Base-by-base conservation (phyloP, 2,113 vertebrate genomes). In the Anser cygnoides region DNA sequence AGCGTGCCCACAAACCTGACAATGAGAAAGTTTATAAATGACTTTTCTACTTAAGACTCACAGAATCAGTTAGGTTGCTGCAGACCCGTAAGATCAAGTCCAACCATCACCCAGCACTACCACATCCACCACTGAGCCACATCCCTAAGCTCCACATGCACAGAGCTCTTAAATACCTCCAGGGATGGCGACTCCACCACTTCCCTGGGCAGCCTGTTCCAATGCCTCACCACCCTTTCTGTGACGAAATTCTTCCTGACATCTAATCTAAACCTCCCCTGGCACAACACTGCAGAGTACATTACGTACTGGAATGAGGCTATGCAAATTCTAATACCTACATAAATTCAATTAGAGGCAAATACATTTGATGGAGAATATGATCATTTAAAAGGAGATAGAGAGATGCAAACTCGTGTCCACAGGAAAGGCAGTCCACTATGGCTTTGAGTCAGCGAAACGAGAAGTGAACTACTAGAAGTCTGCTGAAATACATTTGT, bases 1-100 rank as follows among this genome's bases (percentile, higher is more conserved):
- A 99, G 92, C 1, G 99, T 99, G 75, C 98, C 98, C 96, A 99
- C 96, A 97, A 99, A 99, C 97, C 99, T 99, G 84, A 5, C n/a
- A 16, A 61, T 5, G 23, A 35, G 72, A 46, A 71, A 72, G 25
- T 63, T 26, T 4, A 25, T 7, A 2, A 61, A 57, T 89, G 16
- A 14, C 28, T 50, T 33, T 67, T 46, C 39, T 52, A 52, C 50
- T 52, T 52, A 26, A 26, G 13, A 52, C 12, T 52, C 50, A 52
- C 13, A 52, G 7, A 52, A 52, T 26, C 23, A 26, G 22, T 25
- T 52, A 13, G 25, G 50, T 25, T 52, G 50, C 13, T 4, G 23
- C 23, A 52, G 20, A 52, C 50, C 23, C 13, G 13, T 25, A 52
- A 29, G 15, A 55, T 31, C 52, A 16, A 55, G 16, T 55, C 28